Evolutionary conservation across 2,797 vertebrate genomes (phyloP).

Genomic region (Gobionotothen gibberifrons): DNA sequence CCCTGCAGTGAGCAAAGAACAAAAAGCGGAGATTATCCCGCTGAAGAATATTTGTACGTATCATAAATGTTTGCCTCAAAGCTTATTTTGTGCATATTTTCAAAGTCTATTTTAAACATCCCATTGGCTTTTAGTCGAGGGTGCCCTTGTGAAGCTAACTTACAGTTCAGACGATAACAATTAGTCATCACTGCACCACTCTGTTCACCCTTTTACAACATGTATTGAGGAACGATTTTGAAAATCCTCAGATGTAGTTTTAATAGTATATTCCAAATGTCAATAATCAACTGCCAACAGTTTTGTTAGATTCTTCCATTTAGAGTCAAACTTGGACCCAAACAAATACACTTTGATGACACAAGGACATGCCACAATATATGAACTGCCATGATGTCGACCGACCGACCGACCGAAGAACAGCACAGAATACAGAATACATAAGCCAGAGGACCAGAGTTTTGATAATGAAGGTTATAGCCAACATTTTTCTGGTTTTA

Average conservation of each 20-base stretch:
- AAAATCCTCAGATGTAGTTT: neutral
- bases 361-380: constrained; percentile 33
- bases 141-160: too few species aligned
- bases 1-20: too few species aligned
- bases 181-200: too few species aligned
- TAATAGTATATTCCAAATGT: neutral
- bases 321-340: constrained; percentile 50
- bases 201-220: neutral
- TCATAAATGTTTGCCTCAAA: too few species aligned
- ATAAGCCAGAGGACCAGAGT: neutral
- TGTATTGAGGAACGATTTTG: neutral
- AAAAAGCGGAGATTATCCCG: too few species aligned
- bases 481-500: neutral
- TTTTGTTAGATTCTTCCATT: neutral
- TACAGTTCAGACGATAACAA: too few species aligned
- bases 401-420: constrained; percentile 36
- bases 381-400: constrained; percentile 49
- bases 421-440: constrained; percentile 40
- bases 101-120: too few species aligned
- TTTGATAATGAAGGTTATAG: neutral
- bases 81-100: too few species aligned
- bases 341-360: constrained; percentile 34
- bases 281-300: neutral
- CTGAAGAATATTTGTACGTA: too few species aligned
- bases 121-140: too few species aligned